Conservation (phyloP, 2,888 invertebrate species). For the Catocala sponsa region DNA sequence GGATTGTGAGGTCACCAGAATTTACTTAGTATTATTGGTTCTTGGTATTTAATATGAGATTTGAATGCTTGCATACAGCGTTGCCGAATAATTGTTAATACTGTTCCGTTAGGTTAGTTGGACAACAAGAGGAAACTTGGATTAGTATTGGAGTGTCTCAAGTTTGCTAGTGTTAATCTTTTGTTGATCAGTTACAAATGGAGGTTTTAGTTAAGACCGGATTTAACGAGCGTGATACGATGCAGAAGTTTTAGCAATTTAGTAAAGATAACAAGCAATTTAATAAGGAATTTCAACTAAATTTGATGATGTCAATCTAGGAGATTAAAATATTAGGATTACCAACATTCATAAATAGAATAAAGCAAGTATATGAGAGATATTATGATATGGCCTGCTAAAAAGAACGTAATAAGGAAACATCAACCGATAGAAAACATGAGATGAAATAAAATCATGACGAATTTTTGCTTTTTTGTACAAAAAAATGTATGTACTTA, state of each 20-base stretch:
- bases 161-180: constrained; percentile 1
- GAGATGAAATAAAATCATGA: too few species aligned
- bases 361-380: background rate
- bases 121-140: constrained; percentile 7
- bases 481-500: too few species aligned
- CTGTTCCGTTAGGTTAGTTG: constrained; percentile 5
- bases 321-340: background rate
- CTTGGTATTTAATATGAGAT: constrained; percentile 25
- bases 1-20: constrained; percentile 39
- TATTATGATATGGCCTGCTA: background rate
- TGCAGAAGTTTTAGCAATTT: too few species aligned
- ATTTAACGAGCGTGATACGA: too few species aligned
- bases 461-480: too few species aligned
- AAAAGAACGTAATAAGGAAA: background rate
- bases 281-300: too few species aligned
- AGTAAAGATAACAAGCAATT: too few species aligned
- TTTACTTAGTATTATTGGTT: constrained; percentile 41
- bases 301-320: background rate
- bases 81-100: constrained; percentile 13
- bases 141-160: background rate
- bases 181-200: background rate
- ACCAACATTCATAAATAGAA: background rate
- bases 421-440: too few species aligned
- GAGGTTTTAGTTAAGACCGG: too few species aligned
- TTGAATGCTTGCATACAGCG: constrained; percentile 14